A percentile compares a stretch with the other conserved stretches of the same genome.
phyloP scores from a whole-genome alignment of 1,140 invertebrate species.

The Bradysia coprophila region DNA sequence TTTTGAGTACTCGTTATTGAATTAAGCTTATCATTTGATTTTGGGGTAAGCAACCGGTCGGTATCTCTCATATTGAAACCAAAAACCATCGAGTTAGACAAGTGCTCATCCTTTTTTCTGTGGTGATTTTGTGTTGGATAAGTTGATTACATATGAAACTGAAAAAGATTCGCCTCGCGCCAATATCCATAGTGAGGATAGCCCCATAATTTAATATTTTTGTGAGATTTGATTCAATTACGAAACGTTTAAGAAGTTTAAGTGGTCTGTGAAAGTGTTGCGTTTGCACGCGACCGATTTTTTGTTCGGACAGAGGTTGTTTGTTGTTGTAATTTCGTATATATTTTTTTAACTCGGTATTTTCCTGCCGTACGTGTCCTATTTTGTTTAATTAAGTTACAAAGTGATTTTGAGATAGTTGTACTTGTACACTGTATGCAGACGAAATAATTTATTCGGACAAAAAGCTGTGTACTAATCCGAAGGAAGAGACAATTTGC shows the following conservation, averaged over 20 bases:
- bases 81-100: background rate
- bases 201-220: background rate
- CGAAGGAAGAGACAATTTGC: no score
- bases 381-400: no score
- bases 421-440: no score
- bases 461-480: no score
- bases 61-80: constrained; percentile 15
- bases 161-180: background rate
- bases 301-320: no score
- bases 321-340: no score
- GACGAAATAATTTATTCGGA: no score
- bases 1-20: constrained; percentile 34
- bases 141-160: no score
- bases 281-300: background rate
- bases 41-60: constrained; percentile 38
- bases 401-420: no score
- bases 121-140: no score
- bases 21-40: constrained; percentile 60
- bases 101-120: background rate
- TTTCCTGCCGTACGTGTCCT: no score
- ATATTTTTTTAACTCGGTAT: no score
- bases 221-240: background rate
- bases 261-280: background rate
- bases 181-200: background rate
- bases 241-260: background rate